phyloP scores from a whole-genome alignment of 2,797 vertebrate genomes.

The Siniperca undulata region DNA sequence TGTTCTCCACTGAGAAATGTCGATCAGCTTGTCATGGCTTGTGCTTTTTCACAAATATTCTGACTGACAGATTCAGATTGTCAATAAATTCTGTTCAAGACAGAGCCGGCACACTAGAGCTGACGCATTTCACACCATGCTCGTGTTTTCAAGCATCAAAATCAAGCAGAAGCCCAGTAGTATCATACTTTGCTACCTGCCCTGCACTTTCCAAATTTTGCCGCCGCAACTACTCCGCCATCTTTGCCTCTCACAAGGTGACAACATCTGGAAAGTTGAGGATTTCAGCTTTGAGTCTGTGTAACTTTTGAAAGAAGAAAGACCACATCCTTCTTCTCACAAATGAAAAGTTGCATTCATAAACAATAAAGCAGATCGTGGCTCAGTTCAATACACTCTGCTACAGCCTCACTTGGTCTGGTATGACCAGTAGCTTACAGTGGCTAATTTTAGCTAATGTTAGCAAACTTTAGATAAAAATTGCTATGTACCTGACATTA shows the following conservation, averaged over 20 bases:
- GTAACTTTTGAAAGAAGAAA: background rate
- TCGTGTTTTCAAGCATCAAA: conserved; percentile 25
- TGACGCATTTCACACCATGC: conserved; percentile 16
- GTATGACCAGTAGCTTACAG: background rate
- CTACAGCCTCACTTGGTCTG: background rate
- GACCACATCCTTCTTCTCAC: background rate
- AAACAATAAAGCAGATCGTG: background rate
- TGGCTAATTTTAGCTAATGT: background rate
- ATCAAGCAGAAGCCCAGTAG: background rate
- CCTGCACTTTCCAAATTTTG: background rate
- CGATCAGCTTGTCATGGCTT: background rate
- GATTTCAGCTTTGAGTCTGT: background rate
- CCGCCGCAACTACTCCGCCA: background rate
- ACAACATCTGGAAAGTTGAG: background rate
- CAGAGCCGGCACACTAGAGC: conserved; percentile 8
- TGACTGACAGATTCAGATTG: conserved; percentile 10
- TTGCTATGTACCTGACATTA: background rate
- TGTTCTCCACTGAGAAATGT: background rate
- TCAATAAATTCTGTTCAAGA: conserved; percentile 7
- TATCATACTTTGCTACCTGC: conserved; percentile 14
- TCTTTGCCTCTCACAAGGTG: background rate
- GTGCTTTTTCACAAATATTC: background rate
- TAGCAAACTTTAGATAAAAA: background rate
- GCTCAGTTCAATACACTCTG: background rate
- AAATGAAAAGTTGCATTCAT: background rate